Evolutionary conservation across 2,888 invertebrate genomes (phyloP).

Genomic region (Bruchidius siliquastri): DNA sequence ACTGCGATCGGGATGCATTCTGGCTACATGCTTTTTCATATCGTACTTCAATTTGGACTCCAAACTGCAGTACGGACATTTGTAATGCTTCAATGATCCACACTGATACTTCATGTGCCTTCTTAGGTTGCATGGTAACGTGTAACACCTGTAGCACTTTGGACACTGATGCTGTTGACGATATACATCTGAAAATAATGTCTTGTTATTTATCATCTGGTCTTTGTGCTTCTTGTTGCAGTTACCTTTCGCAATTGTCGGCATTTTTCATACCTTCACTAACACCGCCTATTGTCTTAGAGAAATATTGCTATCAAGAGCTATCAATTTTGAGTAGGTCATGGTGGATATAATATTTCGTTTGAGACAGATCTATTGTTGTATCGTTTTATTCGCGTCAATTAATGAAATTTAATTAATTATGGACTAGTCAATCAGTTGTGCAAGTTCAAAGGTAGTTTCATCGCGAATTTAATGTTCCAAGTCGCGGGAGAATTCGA

Average conservation of each 20-base stretch:
- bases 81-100: conserved; percentile 22
- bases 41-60: conserved; percentile 12
- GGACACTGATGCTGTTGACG: neutral
- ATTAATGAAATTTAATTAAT: no score
- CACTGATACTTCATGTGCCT: conserved; percentile 23
- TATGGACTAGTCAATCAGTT: no score
- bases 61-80: conserved; percentile 14
- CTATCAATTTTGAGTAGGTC: no score
- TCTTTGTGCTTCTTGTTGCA: neutral
- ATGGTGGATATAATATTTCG: no score
- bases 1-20: conserved; percentile 11
- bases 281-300: no score
- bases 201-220: neutral
- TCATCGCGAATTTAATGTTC: no score
- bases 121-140: conserved; percentile 10
- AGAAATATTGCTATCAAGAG: no score
- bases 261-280: no score
- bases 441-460: no score
- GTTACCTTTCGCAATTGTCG: neutral
- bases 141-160: conserved; percentile 14
- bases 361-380: no score
- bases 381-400: no score
- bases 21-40: conserved; percentile 11
- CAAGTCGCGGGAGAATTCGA: no score
- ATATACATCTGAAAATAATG: neutral